Evolutionary conservation across 2,888 invertebrate genomes (phyloP).

Genomic region (Polyommatus icarus): DNA sequence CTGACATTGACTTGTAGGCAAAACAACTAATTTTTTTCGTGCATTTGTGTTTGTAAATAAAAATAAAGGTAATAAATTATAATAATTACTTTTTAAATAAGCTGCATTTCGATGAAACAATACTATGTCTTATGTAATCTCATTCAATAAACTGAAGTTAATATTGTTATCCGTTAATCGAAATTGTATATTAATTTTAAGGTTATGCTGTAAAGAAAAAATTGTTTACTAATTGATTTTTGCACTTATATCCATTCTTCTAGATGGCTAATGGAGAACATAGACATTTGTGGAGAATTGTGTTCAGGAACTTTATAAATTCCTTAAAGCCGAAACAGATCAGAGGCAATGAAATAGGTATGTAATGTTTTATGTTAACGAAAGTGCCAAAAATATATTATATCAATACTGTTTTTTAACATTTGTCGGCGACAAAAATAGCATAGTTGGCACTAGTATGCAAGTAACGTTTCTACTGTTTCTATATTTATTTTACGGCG

Average conservation of each 20-base stretch:
- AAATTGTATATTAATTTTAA: not conserved
- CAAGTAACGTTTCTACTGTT: not conserved
- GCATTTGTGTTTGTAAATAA: too few species aligned
- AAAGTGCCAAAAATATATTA: not conserved
- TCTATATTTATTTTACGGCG: not conserved
- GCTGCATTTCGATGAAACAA: too few species aligned
- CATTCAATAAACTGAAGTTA: too few species aligned
- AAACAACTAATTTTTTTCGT: too few species aligned
- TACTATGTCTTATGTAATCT: too few species aligned
- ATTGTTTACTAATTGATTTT: not conserved
- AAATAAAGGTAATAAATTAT: too few species aligned
- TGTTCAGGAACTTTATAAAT: constrained; percentile 82
- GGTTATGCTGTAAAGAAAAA: not conserved
- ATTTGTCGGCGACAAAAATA: not conserved
- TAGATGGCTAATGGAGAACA: constrained; percentile 65
- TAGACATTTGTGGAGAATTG: constrained; percentile 66
- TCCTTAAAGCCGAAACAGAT: constrained; percentile 76
- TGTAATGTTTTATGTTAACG: constrained; percentile 31
- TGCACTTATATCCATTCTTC: constrained; percentile 36
- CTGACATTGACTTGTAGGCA: too few species aligned
- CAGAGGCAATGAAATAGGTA: constrained; percentile 64
- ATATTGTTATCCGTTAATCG: too few species aligned
- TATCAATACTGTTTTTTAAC: not conserved
- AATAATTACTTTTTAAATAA: too few species aligned
- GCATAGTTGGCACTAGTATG: not conserved